Conservation (phyloP, 2,888 invertebrate species). For the Caenorhabditis doughertyi region DNA sequence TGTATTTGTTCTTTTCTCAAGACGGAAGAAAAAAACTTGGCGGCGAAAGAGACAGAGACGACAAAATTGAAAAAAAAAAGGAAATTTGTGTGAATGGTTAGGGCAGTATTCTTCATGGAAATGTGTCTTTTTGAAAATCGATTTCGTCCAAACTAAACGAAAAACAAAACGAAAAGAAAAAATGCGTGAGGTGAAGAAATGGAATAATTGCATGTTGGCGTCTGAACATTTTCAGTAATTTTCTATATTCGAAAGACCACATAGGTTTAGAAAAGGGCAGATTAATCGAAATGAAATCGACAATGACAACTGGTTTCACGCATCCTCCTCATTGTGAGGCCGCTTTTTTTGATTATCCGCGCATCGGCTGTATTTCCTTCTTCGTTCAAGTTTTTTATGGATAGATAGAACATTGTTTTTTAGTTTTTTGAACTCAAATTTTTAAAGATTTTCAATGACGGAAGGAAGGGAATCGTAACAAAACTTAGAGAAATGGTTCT, state of each 20-base stretch:
- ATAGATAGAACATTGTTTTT: constrained; percentile 17
- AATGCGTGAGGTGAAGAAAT: not conserved
- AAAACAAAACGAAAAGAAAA: not conserved
- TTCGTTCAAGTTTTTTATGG: not conserved
- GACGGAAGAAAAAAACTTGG: not conserved
- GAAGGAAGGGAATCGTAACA: not conserved
- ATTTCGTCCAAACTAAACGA: not conserved
- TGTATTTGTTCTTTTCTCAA: constrained; percentile 2
- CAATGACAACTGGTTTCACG: constrained; percentile 52
- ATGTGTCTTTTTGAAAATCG: constrained; percentile 2
- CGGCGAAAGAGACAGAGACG: constrained; percentile 1
- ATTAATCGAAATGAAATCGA: constrained; percentile 48
- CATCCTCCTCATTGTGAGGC: constrained; percentile 11
- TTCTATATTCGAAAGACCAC: not conserved
- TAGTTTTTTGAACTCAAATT: constrained; percentile 24
- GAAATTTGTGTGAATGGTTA: not conserved
- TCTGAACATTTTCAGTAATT: not conserved
- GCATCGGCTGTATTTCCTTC: constrained; percentile 1
- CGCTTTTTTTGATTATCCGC: constrained; percentile 6
- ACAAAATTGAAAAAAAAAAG: not conserved
- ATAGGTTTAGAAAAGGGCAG: constrained; percentile 31
- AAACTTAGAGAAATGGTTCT: not conserved
- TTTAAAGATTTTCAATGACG: constrained; percentile 3
- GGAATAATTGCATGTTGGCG: not conserved
- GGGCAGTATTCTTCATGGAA: not conserved